Conservation (phyloP, 2,797 vertebrate genomes). For the Kryptopterus vitreolus region DNA sequence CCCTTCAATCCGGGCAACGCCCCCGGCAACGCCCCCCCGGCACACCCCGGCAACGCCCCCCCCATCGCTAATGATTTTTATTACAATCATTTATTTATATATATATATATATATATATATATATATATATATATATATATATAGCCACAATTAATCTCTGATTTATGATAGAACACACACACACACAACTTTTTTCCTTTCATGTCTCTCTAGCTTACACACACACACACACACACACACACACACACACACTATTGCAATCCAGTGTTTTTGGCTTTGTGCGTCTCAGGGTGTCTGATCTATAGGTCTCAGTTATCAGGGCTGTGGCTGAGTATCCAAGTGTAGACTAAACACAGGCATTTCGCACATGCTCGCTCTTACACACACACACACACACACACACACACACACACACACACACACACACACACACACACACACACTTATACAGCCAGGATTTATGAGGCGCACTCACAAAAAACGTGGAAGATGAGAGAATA, state of each 20-base stretch:
- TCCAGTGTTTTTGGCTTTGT: slow-evolving; percentile 38
- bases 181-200: not conserved
- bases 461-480: slow-evolving; percentile 39
- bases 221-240: slow-evolving; percentile 40
- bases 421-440: slow-evolving; percentile 33
- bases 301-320: slow-evolving; percentile 49
- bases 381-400: slow-evolving; percentile 26
- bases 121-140: slow-evolving; percentile 34
- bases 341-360: slow-evolving; percentile 57
- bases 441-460: slow-evolving; percentile 52
- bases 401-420: slow-evolving; percentile 18
- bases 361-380: slow-evolving; percentile 34
- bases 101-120: slow-evolving; percentile 37
- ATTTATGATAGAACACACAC: slow-evolving; percentile 26
- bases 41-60: not conserved
- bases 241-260: not conserved
- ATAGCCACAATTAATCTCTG: slow-evolving; percentile 36
- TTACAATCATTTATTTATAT: not conserved
- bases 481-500: slow-evolving; percentile 2
- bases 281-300: slow-evolving; percentile 40
- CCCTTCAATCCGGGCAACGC: not conserved
- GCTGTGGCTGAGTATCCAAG: slow-evolving; percentile 41
- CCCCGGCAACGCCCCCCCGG: slow-evolving; percentile 2
- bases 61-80: slow-evolving; percentile 39
- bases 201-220: not conserved